Evolutionary conservation across 2,113 vertebrate genomes (phyloP), one percentile per base, ranked within the genome.

Genomic region (Climacteris rufus): DNA sequence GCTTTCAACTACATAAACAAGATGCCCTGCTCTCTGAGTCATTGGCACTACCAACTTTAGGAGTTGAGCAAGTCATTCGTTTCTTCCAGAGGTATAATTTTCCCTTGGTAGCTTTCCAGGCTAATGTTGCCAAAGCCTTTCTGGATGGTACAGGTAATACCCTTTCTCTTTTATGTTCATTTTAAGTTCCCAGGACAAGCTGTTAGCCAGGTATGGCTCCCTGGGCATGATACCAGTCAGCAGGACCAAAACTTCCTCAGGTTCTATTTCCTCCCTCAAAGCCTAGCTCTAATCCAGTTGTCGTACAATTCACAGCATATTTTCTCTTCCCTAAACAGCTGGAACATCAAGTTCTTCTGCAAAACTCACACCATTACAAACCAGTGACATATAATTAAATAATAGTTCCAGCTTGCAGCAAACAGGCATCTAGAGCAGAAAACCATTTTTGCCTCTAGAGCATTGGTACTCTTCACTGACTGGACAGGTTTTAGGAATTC

Each of bases 131-230:
- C 80, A 92, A 92, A 92, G 37, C 69, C 69, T 89, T 87, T 27
- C 65, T 71, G 69, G 61, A 82, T 47, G 35, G 53, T 81, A 89
- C 60, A 89, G 88, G 76, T 97, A 96, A 94, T 83, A 89, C 61
- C 44, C 49, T 92, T 90, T 83, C 23, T 88, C 88, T 96, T 96
- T 96, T 61, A 78, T 95, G 60, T 83, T 89, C 23, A 25, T 72
- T 77, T 69, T n/a, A 79, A 59, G n/a, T 64, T 87, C 69, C 89
- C 80, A 82, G 65, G 33, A 60, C 12, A 78, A 96, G 24, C 42
- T 83, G n/a, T 68, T 66, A 83, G 78, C 42, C 1, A 6, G 27
- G 17, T 21, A 52, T 2, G 4, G 54, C 37, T 93, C 45, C 53
- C 22, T 56, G 45, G 54, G 63, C 2, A 0, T 30, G 45, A 90